Evolutionary conservation across 2,797 vertebrate genomes (phyloP).

Genomic region (Macroramphosus scolopax): DNA sequence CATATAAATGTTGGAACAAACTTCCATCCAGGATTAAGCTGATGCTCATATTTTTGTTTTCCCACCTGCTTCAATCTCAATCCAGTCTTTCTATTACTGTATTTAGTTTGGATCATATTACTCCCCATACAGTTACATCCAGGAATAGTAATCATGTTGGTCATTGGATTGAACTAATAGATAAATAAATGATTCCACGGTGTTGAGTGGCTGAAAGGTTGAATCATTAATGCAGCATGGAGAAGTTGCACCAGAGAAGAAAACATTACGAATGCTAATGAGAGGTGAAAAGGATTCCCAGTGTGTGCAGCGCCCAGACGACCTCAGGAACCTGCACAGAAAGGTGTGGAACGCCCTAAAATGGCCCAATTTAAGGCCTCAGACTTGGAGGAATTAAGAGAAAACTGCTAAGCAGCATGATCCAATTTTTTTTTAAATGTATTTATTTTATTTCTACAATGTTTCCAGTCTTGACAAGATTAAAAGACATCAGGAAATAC

Average conservation of each 20-base stretch:
- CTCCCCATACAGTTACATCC: slow-evolving; percentile 1
- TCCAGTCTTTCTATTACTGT: neutral
- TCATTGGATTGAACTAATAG: slow-evolving; percentile 11
- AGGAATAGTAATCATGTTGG: too few relatives aligned
- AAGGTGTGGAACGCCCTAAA: too few relatives aligned
- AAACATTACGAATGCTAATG: neutral
- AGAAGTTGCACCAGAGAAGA: neutral
- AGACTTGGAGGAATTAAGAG: too few relatives aligned
- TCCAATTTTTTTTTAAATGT: too few relatives aligned
- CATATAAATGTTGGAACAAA: slow-evolving; percentile 19
- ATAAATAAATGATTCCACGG: slow-evolving; percentile 11
- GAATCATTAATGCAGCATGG: slow-evolving; percentile 2
- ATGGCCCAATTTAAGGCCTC: too few relatives aligned
- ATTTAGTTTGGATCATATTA: neutral
- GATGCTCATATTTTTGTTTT: neutral
- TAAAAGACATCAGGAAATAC: slow-evolving; percentile 17
- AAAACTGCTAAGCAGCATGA: too few relatives aligned
- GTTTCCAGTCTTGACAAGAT: slow-evolving; percentile 11
- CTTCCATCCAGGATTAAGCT: neutral
- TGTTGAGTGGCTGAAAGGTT: slow-evolving; percentile 6
- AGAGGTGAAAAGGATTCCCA: neutral
- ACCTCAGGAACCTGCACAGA: too few relatives aligned
- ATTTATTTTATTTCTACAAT: too few relatives aligned
- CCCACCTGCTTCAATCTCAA: neutral
- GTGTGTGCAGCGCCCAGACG: too few relatives aligned